A percentile compares a stretch with the other conserved stretches of the same genome.
Conservation (phyloP, 2,888 invertebrate species). For the Cosmorhoe ocellata region DNA sequence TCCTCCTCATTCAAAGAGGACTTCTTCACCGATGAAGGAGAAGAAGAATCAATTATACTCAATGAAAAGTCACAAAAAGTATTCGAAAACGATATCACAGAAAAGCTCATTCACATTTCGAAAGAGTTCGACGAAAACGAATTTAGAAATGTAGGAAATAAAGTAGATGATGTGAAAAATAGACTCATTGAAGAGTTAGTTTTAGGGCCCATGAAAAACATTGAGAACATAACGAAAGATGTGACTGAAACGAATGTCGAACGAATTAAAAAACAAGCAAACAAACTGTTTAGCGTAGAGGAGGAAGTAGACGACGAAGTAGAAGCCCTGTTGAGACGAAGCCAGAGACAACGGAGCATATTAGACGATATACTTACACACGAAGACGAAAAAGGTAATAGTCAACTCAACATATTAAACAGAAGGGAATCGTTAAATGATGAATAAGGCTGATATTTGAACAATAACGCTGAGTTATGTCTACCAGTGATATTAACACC, state of each 20-base stretch:
- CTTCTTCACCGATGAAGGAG: constrained; percentile 65
- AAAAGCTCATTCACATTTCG: constrained; percentile 72
- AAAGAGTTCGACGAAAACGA: constrained; percentile 72
- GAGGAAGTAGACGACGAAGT: constrained; percentile 84
- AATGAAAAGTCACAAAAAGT: constrained; percentile 71
- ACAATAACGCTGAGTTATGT: constrained; percentile 71
- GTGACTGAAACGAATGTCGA: constrained; percentile 66
- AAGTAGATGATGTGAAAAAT: constrained; percentile 67
- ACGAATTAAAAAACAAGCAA: constrained; percentile 55
- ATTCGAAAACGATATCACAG: constrained; percentile 76
- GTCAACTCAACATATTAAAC: constrained; percentile 56
- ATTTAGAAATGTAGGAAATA: constrained; percentile 55
- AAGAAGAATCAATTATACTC: constrained; percentile 67
- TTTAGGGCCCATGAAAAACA: constrained; percentile 57
- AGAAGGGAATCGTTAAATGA: constrained; percentile 48
- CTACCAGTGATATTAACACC: constrained; percentile 49
- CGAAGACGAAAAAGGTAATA: constrained; percentile 83
- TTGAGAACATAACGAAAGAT: constrained; percentile 70
- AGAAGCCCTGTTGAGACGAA: constrained; percentile 84
- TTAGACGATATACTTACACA: constrained; percentile 86
- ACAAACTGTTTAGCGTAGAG: constrained; percentile 62
- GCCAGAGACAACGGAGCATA: constrained; percentile 86
- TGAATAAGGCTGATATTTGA: constrained; percentile 59
- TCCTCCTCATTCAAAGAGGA: constrained; percentile 78
- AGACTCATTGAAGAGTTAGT: constrained; percentile 73